These are phyloP conservation scores for Sinocyclocheilus anshuiensis DNA, from an alignment of 2,113 vertebrate species.

Conservation along the genomic window DNA sequence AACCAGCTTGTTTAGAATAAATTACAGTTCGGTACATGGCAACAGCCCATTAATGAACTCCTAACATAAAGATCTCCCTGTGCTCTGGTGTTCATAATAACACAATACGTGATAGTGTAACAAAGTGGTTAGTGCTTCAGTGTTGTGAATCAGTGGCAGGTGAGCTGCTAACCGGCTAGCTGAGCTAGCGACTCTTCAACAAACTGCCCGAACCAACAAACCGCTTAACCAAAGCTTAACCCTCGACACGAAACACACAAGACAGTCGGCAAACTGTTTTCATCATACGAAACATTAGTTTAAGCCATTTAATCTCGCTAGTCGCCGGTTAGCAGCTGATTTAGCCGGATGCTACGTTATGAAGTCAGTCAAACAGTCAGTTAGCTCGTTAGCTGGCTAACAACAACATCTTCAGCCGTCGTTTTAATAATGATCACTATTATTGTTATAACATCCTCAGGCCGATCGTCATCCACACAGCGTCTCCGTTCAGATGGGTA, in stretches of 20 bases:
- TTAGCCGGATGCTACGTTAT: conserved; percentile 33
- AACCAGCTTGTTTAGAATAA: background rate
- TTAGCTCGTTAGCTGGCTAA: conserved; percentile 41
- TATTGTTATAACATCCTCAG: background rate
- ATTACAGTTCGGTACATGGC: background rate
- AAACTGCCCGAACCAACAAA: background rate
- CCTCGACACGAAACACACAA: conserved; percentile 1
- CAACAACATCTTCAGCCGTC: background rate
- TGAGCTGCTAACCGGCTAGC: conserved; percentile 40
- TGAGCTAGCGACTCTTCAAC: conserved; percentile 11
- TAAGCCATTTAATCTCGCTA: background rate
- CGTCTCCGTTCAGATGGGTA: background rate
- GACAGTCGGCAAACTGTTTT: no score
- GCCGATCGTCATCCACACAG: background rate
- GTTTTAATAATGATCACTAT: background rate
- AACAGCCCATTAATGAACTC: background rate
- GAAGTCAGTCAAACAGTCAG: conserved; percentile 26
- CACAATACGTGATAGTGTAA: background rate
- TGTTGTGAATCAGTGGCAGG: conserved; percentile 2
- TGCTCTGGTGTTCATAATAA: background rate
- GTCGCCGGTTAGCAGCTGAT: background rate
- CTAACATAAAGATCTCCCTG: background rate
- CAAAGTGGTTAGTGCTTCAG: background rate
- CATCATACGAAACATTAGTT: background rate
- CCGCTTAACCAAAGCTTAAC: background rate